Evolutionary conservation across 37 sponge, comb jelly and placozoan species (phyloP).

Genomic region (Oscarella lobularis): DNA sequence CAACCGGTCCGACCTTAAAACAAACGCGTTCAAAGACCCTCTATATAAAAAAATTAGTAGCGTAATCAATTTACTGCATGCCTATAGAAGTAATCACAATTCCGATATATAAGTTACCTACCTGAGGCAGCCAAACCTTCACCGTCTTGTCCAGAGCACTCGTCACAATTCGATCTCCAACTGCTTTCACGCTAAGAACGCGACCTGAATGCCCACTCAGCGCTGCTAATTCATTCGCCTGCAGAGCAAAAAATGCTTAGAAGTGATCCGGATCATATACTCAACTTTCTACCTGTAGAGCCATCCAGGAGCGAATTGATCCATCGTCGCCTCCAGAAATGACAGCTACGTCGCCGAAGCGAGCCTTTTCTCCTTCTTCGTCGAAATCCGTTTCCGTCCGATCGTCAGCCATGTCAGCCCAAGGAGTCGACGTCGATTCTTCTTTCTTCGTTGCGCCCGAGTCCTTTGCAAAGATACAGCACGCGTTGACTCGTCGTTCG

Average conservation of each 20-base stretch:
- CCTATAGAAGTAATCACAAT: conserved; percentile 8
- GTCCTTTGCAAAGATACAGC: conserved; percentile 27
- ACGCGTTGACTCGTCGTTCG: conserved; percentile 62
- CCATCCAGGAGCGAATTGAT: conserved; percentile 64
- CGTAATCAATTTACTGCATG: neutral
- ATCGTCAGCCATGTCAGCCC: neutral
- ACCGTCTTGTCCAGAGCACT: conserved; percentile 57
- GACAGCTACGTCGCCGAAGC: conserved; percentile 51
- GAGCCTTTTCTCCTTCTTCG: neutral
- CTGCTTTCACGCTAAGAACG: conserved; percentile 42
- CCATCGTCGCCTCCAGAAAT: conserved; percentile 86
- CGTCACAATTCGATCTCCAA: conserved; percentile 41
- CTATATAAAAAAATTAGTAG: neutral
- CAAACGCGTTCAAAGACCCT: neutral
- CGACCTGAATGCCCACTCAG: conserved; percentile 74
- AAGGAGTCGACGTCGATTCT: neutral
- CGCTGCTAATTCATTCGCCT: conserved; percentile 48
- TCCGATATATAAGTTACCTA: neutral
- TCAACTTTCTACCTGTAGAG: conserved; percentile 29
- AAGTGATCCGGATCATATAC: neutral
- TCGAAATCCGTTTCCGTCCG: conserved; percentile 5
- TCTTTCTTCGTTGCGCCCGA: neutral
- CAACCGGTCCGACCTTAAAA: neutral
- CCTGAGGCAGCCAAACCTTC: conserved; percentile 53
- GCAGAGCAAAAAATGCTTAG: neutral